phyloP scores from a whole-genome alignment of 2,113 vertebrate genomes.

The Tachysurus vachellii region DNA sequence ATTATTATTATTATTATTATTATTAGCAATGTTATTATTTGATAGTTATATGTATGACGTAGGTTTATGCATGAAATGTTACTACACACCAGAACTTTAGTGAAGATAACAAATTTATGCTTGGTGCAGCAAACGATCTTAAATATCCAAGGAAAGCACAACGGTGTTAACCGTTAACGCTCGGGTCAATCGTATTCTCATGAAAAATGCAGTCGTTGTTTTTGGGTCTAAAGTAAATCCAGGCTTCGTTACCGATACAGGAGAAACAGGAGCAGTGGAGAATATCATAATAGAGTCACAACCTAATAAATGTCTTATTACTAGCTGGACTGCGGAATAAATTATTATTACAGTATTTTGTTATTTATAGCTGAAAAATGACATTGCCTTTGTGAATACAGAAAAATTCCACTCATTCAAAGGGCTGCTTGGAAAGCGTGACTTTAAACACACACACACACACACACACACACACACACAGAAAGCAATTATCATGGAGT shows the following conservation, averaged over 20 bases:
- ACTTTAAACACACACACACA: not conserved
- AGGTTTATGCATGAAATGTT: not conserved
- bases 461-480: not conserved
- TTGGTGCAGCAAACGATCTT: not conserved
- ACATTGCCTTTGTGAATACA: not conserved
- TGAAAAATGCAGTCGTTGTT: not conserved
- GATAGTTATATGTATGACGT: not conserved
- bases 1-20: too few species aligned
- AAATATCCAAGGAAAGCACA: too few species aligned
- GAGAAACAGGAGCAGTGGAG: conserved; percentile 44
- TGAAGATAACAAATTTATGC: not conserved
- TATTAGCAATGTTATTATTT: not conserved
- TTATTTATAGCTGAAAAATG: conserved; percentile 17
- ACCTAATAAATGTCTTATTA: conserved; percentile 52
- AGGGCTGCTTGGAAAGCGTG: conserved; percentile 13
- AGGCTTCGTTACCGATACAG: not conserved
- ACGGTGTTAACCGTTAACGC: not conserved
- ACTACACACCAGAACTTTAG: not conserved
- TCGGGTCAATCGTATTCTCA: not conserved
- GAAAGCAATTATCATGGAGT: conserved; percentile 31
- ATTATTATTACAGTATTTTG: conserved; percentile 20
- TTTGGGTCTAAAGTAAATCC: conserved; percentile 11
- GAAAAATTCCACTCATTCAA: conserved; percentile 1
- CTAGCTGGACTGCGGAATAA: not conserved
- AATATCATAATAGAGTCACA: conserved; percentile 50